Base-by-base conservation (phyloP, 2,888 invertebrate genomes). In the Phytoseiulus persimilis region DNA sequence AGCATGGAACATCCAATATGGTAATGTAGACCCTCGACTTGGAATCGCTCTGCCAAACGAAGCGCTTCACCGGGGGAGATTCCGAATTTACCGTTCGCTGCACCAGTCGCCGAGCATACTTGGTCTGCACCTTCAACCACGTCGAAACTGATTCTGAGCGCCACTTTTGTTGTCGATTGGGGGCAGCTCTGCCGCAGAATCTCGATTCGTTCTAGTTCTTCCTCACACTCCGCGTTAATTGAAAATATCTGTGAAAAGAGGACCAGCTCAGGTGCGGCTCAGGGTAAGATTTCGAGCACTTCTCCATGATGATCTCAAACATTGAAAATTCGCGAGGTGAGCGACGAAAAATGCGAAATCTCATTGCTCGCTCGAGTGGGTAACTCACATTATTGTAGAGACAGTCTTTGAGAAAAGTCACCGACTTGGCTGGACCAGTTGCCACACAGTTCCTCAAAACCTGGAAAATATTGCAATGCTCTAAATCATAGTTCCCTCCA, bases 161-260 rank as follows among this genome's bases (percentile, higher is more conserved):
- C 87, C n/a, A 87, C 87, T 39, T 45, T 33, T 6, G 87, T 87
- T 0, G 39, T 28, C 11, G 87, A 87, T 9, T 45, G 2, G 1
- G 87, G 33, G n/a, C 28, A 87, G 0, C 23, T 39, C 45, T 87
- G 39, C 28, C 87, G 87, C 31, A 87, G 33, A 45, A 45, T 39
- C 32, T 45, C n/a, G 18, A 87, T 87, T 5, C 87, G 87, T 6
- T 33, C 87, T 0, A 87, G 87, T 23, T 87, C 87, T 9, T n/a
- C 87, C 45, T 87, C 87, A 31, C 87, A 31, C 18, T 87, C 87
- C n/a, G 87, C 87, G 45, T 87, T 32, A n/a, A 87, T 87, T n/a
- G 87, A 87, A 33, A 87, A 87, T 23, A 87, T 31, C 87, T 87
- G 87, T n/a, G n/a, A 18, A 11, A 87, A 18, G 18, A 14, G 31